Evolutionary conservation across 2,888 invertebrate species (phyloP), one percentile per base, ranked within the genome.

Genomic region (Ephialtes manifestator): DNA sequence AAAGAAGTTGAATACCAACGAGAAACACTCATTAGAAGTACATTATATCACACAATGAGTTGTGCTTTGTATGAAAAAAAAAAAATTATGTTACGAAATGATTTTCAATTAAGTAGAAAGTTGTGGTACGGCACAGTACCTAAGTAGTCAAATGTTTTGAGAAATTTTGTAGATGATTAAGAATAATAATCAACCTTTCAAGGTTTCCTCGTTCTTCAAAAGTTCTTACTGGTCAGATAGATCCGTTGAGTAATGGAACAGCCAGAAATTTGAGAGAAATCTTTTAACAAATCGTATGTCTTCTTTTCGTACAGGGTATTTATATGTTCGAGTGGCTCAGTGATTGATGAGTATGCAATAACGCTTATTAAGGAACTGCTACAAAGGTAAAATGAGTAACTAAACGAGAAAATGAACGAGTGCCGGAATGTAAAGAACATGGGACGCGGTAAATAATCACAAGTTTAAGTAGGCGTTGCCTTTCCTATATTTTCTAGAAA

Each of bases 231-330:
- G 53, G 79, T 80, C 72, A 75, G 81, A 84, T 81, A 77, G 80
- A 77, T 84, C 71, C 86, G 87, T 88, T 86, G 88, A 88, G 88
- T 86, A 88, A 88, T 87, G 88, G 88, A 88, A 85, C 82, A 83
- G 87, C 86, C 86, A 87, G 83, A 87, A 83, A 86, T 86, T 82
- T 80, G 68, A 75, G 74, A 71, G 53, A 75, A 80, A 67, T 81
- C 53, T 53, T 46, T 84, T 68, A 83, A 87, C 84, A 77, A 72
- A 83, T 70, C 78, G 65, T 82, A 70, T 79, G 65, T 81, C 35
- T 39, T 68, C 46, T 68, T 65, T 65, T 28, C 75, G 51, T 75
- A 81, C 58, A 72, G 79, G 75, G 48, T 85, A 71, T 70, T 82
- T 71, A 65, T 65, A 68, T 43, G 78, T 82, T 76, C 71, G 76